Percentiles rank a stretch among this genome's conserved stretches.
Evolutionary conservation across 2,888 invertebrate species (phyloP).

Genomic region (Ramazzottius varieornatus): DNA sequence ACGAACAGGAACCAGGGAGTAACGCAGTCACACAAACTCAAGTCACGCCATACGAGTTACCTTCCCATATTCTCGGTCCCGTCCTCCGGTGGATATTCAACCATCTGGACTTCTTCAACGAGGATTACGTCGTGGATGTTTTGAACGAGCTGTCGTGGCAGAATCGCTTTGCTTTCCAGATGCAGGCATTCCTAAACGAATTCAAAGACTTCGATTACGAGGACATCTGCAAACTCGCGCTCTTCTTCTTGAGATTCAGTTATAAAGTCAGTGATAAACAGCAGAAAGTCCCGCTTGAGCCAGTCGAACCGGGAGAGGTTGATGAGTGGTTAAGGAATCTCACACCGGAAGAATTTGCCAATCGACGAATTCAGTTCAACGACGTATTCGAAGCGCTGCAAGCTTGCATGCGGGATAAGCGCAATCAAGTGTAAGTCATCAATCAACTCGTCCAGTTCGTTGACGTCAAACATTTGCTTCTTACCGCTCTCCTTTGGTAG

Average conservation of each 20-base stretch:
- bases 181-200: slow-evolving; percentile 1
- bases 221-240: background rate
- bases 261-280: background rate
- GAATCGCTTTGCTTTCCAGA: background rate
- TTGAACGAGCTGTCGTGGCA: background rate
- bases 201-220: background rate
- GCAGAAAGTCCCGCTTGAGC: background rate
- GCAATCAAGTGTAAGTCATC: background rate
- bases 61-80: background rate
- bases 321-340: background rate
- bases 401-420: background rate
- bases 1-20: background rate
- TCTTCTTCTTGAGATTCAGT: background rate
- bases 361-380: background rate
- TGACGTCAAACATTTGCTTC: no score
- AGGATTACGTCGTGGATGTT: background rate
- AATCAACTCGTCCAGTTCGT: no score
- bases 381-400: background rate
- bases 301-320: background rate
- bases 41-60: background rate
- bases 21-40: no score
- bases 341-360: background rate
- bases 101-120: slow-evolving; percentile 3
- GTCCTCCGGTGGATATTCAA: background rate
- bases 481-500: no score